phyloP scores from a whole-genome alignment of 2,888 invertebrate genomes.

The Bhutanitis thaidina region DNA sequence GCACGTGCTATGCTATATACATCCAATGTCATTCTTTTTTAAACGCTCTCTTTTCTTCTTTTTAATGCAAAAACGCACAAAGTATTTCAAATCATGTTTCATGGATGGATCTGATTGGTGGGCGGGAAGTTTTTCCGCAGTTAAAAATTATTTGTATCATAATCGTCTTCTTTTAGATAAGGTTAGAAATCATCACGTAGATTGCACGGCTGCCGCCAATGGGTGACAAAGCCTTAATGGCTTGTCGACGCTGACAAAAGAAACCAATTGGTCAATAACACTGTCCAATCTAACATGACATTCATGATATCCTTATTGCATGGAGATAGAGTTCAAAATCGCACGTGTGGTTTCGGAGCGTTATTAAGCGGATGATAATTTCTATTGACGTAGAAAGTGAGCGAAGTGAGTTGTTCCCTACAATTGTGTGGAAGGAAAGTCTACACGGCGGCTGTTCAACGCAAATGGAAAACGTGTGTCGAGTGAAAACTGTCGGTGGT shows the following conservation, averaged over 20 bases:
- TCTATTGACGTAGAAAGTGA: constrained; percentile 50
- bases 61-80: not conserved
- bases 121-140: too few relatives aligned
- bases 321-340: constrained; percentile 24
- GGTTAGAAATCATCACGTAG: not conserved
- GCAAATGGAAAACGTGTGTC: constrained; percentile 50
- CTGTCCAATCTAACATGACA: constrained; percentile 24
- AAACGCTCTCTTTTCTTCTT: not conserved
- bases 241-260: constrained; percentile 40
- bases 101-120: too few relatives aligned
- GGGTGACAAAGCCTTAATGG: constrained; percentile 30
- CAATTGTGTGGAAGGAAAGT: constrained; percentile 65
- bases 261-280: constrained; percentile 45
- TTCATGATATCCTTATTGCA: constrained; percentile 15
- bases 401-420: constrained; percentile 49
- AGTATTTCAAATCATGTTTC: not conserved
- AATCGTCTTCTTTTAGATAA: too few relatives aligned
- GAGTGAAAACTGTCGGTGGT: constrained; percentile 48
- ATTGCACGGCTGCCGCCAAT: constrained; percentile 21
- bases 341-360: constrained; percentile 1
- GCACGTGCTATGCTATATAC: constrained; percentile 17
- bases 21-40: constrained; percentile 40
- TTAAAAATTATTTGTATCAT: too few relatives aligned
- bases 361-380: constrained; percentile 30
- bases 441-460: constrained; percentile 30